Conservation (phyloP, 1,140 invertebrate species). For the Megalonaias nervosa region DNA sequence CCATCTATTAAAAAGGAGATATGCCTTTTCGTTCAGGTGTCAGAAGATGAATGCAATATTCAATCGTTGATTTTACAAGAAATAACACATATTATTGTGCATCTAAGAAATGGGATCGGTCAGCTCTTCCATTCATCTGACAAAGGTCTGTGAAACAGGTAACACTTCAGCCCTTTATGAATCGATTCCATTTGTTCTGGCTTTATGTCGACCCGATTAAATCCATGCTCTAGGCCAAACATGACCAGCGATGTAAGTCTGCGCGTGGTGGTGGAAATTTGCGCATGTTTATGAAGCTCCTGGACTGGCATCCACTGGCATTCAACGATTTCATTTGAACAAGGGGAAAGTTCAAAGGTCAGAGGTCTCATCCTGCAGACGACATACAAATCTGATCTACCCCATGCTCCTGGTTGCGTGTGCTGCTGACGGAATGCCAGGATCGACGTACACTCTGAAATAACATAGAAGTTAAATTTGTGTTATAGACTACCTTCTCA, state of each 20-base stretch:
- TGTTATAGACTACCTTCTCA: neutral
- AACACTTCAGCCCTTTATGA: constrained; percentile 54
- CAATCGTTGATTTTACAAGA: no score
- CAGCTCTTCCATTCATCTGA: neutral
- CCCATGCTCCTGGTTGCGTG: constrained; percentile 77
- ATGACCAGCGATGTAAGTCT: constrained; percentile 46
- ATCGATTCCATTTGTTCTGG: constrained; percentile 52
- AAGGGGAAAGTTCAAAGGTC: constrained; percentile 79
- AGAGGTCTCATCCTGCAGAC: constrained; percentile 82
- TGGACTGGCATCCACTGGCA: constrained; percentile 82
- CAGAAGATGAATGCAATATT: no score
- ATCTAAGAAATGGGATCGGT: no score
- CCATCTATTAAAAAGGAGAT: no score
- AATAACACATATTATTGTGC: no score
- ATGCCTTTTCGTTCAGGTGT: no score
- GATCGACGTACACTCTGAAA: constrained; percentile 81
- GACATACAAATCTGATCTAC: constrained; percentile 89
- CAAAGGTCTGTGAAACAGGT: constrained; percentile 47
- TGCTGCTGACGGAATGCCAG: constrained; percentile 82
- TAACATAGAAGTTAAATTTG: constrained; percentile 13
- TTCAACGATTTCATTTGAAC: constrained; percentile 81
- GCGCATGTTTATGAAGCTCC: constrained; percentile 37
- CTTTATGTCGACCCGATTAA: constrained; percentile 54
- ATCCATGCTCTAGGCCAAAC: constrained; percentile 56
- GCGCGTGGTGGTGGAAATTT: constrained; percentile 45